phyloP scores from a whole-genome alignment of 2,113 vertebrate genomes.

The Sakesphorus luctuosus region DNA sequence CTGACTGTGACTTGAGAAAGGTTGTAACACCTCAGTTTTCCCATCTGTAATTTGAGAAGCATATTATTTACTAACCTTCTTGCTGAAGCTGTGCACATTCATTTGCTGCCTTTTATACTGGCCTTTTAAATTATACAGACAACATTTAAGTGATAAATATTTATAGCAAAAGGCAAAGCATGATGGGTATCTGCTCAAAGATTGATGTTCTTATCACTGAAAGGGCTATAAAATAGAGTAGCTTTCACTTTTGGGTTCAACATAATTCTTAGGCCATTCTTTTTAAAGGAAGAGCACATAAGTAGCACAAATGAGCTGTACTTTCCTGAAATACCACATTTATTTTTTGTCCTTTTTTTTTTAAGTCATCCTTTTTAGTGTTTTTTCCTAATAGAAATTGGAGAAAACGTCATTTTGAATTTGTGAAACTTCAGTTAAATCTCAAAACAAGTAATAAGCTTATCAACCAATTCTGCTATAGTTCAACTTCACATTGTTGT shows the following conservation, averaged over 20 bases:
- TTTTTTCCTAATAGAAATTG: not conserved
- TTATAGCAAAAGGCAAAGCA: not conserved
- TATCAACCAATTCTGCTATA: not conserved
- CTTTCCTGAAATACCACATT: not conserved
- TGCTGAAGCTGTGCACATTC: not conserved
- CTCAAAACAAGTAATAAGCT: not conserved
- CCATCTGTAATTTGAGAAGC: not conserved
- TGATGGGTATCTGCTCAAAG: not conserved
- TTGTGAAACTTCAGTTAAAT: not conserved
- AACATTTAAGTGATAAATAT: conserved; percentile 32
- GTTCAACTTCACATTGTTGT: not conserved
- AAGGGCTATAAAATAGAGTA: not conserved
- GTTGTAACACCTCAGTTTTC: not conserved
- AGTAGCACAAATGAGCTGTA: not conserved
- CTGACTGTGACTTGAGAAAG: not conserved
- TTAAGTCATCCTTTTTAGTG: accelerated
- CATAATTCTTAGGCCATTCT: not conserved
- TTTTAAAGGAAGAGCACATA: not conserved
- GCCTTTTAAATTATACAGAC: conserved; percentile 33
- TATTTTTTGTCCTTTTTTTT: not conserved
- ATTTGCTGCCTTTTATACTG: not conserved
- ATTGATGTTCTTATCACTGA: not conserved
- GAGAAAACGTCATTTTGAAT: not conserved
- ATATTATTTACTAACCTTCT: not conserved
- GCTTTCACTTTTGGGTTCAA: not conserved